A percentile compares a stretch with the other conserved stretches of the same genome.
Evolutionary conservation across 2,888 invertebrate genomes (phyloP).

Genomic region (Eupithecia inturbata): DNA sequence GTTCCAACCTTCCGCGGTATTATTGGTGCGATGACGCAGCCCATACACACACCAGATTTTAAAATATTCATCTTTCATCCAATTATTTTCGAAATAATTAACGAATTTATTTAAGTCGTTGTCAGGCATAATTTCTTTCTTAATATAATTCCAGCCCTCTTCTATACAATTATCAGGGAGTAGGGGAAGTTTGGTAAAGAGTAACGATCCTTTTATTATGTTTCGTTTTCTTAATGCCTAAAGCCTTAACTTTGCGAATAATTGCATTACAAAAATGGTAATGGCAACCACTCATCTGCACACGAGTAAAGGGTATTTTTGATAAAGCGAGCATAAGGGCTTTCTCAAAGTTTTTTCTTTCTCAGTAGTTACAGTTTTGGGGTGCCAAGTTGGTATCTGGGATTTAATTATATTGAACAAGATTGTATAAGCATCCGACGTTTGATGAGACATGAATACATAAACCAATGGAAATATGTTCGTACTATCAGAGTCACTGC

Average conservation of each 20-base stretch:
- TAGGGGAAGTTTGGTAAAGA: conserved; percentile 26
- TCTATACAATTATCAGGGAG: conserved; percentile 24
- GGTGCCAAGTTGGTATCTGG: no score
- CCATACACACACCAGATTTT: conserved; percentile 14
- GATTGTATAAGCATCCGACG: conserved; percentile 22
- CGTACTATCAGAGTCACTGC: conserved; percentile 15
- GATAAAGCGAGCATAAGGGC: conserved; percentile 25
- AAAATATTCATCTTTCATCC: conserved; percentile 4
- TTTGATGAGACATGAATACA: conserved; percentile 24
- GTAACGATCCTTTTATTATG: conserved; percentile 20
- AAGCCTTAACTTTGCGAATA: conserved; percentile 24
- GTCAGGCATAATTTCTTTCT: conserved; percentile 25
- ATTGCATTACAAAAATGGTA: background rate
- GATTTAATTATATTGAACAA: conserved; percentile 20
- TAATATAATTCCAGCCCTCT: conserved; percentile 26
- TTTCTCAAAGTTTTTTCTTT: conserved; percentile 27
- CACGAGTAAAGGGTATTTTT: background rate
- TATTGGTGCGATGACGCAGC: conserved; percentile 12
- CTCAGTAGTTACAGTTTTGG: no score
- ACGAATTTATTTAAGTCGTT: conserved; percentile 18
- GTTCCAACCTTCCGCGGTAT: conserved; percentile 26
- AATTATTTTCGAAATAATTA: conserved; percentile 19
- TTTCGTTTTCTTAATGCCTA: conserved; percentile 23
- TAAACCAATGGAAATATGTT: conserved; percentile 23
- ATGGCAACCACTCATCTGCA: no score